These are phyloP conservation scores for Apostichopus japonicus DNA, from an alignment of 35 echinoderm and acorn worm species.

Conservation along the genomic window DNA sequence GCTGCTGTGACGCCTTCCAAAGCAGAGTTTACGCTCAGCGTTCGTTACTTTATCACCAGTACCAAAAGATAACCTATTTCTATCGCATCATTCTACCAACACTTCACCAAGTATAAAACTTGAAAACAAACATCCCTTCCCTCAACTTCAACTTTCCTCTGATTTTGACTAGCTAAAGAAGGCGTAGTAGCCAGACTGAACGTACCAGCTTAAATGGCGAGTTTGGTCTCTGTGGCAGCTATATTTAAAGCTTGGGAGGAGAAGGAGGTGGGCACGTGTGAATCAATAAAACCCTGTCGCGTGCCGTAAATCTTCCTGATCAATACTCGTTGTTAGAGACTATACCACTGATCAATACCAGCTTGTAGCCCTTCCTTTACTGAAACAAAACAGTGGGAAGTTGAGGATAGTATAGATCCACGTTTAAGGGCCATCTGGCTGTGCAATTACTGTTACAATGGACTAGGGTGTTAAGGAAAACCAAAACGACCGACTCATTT, in stretches of 20 bases:
- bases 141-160: too few relatives aligned
- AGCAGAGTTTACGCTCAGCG: too few relatives aligned
- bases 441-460: slow-evolving; percentile 9
- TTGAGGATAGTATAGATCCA: neutral
- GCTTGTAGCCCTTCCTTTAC: neutral
- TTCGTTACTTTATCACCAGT: too few relatives aligned
- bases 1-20: too few relatives aligned
- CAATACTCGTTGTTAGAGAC: slow-evolving; percentile 9
- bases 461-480: slow-evolving; percentile 15
- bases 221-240: neutral
- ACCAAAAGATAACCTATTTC: too few relatives aligned
- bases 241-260: neutral
- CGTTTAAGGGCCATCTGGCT: slow-evolving; percentile 22
- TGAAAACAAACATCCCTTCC: too few relatives aligned
- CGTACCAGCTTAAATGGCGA: neutral
- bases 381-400: neutral
- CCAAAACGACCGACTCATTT: neutral
- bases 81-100: too few relatives aligned
- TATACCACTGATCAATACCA: neutral
- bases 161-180: too few relatives aligned
- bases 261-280: neutral
- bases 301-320: slow-evolving; percentile 34
- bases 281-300: slow-evolving; percentile 34
- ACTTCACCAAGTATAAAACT: too few relatives aligned
- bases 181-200: too few relatives aligned